These are phyloP conservation scores for Chouioia cunea DNA, from an alignment of 2,888 invertebrate genomes.

Conservation along the genomic window DNA sequence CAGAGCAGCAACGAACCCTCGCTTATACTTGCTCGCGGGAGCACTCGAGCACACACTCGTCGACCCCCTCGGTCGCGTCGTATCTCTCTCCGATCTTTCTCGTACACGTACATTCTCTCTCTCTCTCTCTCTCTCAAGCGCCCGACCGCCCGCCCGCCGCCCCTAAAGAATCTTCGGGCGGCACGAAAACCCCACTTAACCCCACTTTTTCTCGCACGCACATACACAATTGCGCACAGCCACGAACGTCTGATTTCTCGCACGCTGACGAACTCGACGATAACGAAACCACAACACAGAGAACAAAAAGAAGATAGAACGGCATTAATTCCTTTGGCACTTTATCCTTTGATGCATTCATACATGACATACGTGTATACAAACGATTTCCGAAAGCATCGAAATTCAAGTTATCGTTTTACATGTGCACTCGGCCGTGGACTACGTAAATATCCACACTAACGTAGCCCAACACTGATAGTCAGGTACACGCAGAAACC, in stretches of 20 bases:
- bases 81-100: conserved; percentile 13
- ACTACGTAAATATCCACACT: too few relatives aligned
- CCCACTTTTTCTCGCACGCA: conserved; percentile 44
- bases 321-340: too few relatives aligned
- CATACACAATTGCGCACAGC: conserved; percentile 2
- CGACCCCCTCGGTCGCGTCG: conserved; percentile 28
- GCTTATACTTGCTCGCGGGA: neutral
- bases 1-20: conserved; percentile 20
- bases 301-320: too few relatives aligned
- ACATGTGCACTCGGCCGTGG: too few relatives aligned
- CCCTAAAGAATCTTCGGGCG: conserved; percentile 28
- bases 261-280: too few relatives aligned
- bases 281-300: too few relatives aligned
- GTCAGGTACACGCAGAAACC: too few relatives aligned
- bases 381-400: too few relatives aligned
- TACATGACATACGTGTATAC: neutral
- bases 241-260: neutral
- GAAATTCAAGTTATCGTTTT: too few relatives aligned
- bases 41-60: conserved; percentile 36
- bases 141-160: conserved; percentile 25
- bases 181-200: conserved; percentile 40
- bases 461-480: too few relatives aligned
- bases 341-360: neutral
- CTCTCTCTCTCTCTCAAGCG: conserved; percentile 37
- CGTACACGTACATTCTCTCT: conserved; percentile 17